Base-by-base conservation (phyloP, 2,888 invertebrate species). In the Macrophya alboannulata region DNA sequence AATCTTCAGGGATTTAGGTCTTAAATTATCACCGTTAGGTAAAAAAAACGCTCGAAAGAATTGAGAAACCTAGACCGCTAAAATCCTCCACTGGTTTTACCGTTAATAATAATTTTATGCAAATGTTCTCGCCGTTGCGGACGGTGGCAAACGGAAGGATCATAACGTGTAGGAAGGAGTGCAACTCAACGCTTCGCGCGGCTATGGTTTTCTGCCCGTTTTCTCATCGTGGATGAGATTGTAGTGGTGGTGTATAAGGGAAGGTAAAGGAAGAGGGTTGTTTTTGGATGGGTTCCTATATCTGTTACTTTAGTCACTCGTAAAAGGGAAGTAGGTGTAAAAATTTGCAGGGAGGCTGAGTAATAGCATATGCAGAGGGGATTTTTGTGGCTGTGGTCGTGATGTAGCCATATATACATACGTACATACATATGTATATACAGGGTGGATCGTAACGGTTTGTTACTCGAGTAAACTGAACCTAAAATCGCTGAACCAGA, bases 91-190 rank as follows among this genome's bases (percentile, higher is more conserved):
- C 74, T 65, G 17, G 4, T 59, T 86, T 48, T 77, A 51, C 45
- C 89, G 89, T 90, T 90, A 89, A 91, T 91, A 92, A 92, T 91
- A 91, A 92, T 91, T 91, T 91, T 90, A 91, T 92, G 92, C 89
- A 92, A 91, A 91, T 91, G 90, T 90, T 89, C 87, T 87, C 88
- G 86, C 86, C 86, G 88, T 17, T 9, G 59, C 59, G 79, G 45
- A 43, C 59, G 55, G 37, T n/a, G 21, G 81, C 15, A 81, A 62
- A 43, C 59, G 62, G 81, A 62, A 59, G 55, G 59, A 81, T 62
- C 62, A 81, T 37, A 37, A 48, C 68, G 68, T 12, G 74, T 45
- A n/a, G 25, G 81, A 40, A 81, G 62, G 59, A 62, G 62, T 81
- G 59, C 81, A 62, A 12, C 81, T 62, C 59, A 43, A 81, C 81